phyloP scores from a whole-genome alignment of 2,797 vertebrate genomes.

The Acropternis orthonyx region DNA sequence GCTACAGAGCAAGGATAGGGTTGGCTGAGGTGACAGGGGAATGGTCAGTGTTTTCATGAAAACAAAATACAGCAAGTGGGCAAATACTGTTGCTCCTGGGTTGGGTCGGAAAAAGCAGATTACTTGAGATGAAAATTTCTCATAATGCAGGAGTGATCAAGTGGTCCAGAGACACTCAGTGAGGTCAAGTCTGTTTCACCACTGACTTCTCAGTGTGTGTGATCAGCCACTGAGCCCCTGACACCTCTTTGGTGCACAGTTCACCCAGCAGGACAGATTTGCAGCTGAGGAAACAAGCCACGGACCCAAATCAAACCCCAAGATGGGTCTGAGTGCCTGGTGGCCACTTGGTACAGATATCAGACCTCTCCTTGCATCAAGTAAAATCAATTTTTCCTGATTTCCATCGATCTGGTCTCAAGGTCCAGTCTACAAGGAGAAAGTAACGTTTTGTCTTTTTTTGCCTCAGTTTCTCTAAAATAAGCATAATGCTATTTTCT shows the following conservation, averaged over 20 bases:
- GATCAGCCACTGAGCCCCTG: not conserved
- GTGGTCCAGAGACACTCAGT: not conserved
- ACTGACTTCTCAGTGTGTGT: not conserved
- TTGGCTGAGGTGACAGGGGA: not conserved
- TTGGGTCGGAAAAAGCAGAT: not conserved
- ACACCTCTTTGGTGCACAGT: not conserved
- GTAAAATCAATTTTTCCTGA: not conserved
- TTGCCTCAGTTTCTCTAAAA: not conserved
- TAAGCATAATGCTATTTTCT: not conserved
- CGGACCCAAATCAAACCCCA: not conserved
- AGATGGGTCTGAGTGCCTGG: fast-evolving
- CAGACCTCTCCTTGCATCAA: not conserved
- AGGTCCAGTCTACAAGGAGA: not conserved
- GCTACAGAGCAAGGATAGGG: not conserved
- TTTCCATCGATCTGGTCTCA: not conserved
- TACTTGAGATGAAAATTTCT: not conserved
- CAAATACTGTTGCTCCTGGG: not conserved
- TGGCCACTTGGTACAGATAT: not conserved
- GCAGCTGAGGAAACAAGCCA: not conserved
- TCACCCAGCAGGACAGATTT: not conserved
- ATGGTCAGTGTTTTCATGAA: not conserved
- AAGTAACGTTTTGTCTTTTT: not conserved
- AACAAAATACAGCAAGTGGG: not conserved
- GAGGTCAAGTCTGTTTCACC: not conserved
- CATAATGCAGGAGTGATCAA: not conserved